phyloP scores from a whole-genome alignment of 2,888 invertebrate species.

The Orgyia antiqua region DNA sequence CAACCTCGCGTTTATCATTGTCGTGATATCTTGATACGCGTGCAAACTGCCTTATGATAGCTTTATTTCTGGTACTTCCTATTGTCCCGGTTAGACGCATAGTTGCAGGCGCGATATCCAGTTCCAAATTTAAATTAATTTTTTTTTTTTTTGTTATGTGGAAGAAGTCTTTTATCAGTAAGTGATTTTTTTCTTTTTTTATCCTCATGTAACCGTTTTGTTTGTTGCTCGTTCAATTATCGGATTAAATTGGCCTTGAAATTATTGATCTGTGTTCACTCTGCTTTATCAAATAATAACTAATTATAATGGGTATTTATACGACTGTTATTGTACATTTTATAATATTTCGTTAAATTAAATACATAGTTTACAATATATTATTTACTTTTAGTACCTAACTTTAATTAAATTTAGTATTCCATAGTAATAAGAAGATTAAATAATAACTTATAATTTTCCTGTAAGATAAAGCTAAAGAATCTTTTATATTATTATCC shows the following conservation, averaged over 20 bases:
- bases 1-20: slow-evolving; percentile 69
- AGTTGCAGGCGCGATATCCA: slow-evolving; percentile 4
- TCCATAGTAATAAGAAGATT: too few relatives aligned
- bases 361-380: too few relatives aligned
- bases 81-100: slow-evolving; percentile 36
- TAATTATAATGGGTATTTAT: too few relatives aligned
- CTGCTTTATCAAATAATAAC: slow-evolving; percentile 10
- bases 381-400: too few relatives aligned
- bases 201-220: slow-evolving; percentile 1
- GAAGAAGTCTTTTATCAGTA: slow-evolving; percentile 44
- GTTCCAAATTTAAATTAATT: slow-evolving; percentile 1
- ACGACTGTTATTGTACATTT: too few relatives aligned
- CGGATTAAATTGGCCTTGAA: too few relatives aligned
- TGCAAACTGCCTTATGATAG: slow-evolving; percentile 52
- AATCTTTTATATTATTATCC: too few relatives aligned
- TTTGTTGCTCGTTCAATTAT: slow-evolving; percentile 8
- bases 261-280: slow-evolving; percentile 11
- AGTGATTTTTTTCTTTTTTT: slow-evolving; percentile 25
- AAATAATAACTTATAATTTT: too few relatives aligned
- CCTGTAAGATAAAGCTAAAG: too few relatives aligned
- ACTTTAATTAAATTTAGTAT: too few relatives aligned
- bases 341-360: too few relatives aligned
- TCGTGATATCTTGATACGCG: slow-evolving; percentile 64
- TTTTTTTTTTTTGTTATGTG: slow-evolving; percentile 19
- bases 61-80: slow-evolving; percentile 45